phyloP scores from a whole-genome alignment of 2,888 invertebrate genomes.

The Dryobota labecula region DNA sequence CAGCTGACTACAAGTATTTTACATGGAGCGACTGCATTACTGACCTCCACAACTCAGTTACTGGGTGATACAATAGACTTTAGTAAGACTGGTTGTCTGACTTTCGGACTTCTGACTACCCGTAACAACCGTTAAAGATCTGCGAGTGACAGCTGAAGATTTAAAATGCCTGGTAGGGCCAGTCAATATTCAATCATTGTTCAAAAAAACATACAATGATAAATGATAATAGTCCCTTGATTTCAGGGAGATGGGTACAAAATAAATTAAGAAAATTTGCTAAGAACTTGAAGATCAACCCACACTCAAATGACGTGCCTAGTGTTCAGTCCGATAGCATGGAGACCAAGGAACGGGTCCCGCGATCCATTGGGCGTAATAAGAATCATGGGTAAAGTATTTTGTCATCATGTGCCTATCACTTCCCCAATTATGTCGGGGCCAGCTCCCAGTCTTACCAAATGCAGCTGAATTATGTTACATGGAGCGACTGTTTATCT shows the following conservation, averaged over 20 bases:
- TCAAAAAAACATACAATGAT: neutral
- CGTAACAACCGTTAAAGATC: neutral
- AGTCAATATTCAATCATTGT: neutral
- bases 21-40: neutral
- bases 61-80: too few relatives aligned
- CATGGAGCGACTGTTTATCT: neutral
- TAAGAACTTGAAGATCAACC: slow-evolving; percentile 63
- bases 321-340: neutral
- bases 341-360: slow-evolving; percentile 17
- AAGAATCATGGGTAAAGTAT: slow-evolving; percentile 7
- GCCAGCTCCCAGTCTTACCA: neutral
- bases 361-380: neutral
- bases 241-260: slow-evolving; percentile 75
- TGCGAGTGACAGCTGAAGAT: too few relatives aligned
- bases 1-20: neutral
- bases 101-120: neutral
- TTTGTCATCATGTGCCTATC: neutral
- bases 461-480: neutral
- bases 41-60: neutral
- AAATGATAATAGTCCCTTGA: too few relatives aligned
- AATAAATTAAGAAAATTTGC: slow-evolving; percentile 75
- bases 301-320: neutral
- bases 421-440: neutral
- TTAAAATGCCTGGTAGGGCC: neutral
- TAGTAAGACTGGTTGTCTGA: neutral